Percentiles rank a stretch among this genome's conserved stretches.
Evolutionary conservation across 2,113 vertebrate genomes (phyloP).

Genomic region (Salvelinus sp.): DNA sequence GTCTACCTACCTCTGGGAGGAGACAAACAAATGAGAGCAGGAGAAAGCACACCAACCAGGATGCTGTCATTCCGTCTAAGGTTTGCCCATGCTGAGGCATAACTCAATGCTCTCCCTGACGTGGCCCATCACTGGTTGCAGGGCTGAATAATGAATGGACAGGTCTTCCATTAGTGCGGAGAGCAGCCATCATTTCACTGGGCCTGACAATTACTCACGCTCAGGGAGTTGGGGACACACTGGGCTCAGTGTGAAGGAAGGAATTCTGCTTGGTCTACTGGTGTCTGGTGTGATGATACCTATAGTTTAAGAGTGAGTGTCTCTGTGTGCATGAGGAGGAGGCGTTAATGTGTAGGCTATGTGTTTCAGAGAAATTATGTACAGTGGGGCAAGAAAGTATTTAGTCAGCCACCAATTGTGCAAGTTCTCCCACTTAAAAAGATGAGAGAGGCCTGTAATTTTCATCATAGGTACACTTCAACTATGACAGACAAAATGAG

Average conservation of each 20-base stretch:
- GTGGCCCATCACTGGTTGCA: constrained; percentile 62
- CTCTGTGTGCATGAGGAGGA: not conserved
- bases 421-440: too few species aligned
- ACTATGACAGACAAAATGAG: too few species aligned
- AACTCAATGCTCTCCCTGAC: constrained; percentile 66
- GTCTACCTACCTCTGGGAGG: constrained; percentile 36
- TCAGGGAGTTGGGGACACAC: constrained; percentile 44
- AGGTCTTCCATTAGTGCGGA: constrained; percentile 72
- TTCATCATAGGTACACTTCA: too few species aligned
- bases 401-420: too few species aligned
- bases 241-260: constrained; percentile 32
- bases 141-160: constrained; percentile 75
- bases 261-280: constrained; percentile 14
- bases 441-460: too few species aligned
- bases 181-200: constrained; percentile 70
- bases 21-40: constrained; percentile 29
- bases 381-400: too few species aligned
- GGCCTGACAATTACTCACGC: constrained; percentile 63
- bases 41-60: constrained; percentile 43
- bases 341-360: too few species aligned
- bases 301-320: not conserved
- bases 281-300: not conserved
- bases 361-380: too few species aligned
- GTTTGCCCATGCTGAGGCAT: constrained; percentile 62
- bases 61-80: constrained; percentile 52